phyloP scores from a whole-genome alignment of 2,797 vertebrate genomes.

The Danio tinwini region DNA sequence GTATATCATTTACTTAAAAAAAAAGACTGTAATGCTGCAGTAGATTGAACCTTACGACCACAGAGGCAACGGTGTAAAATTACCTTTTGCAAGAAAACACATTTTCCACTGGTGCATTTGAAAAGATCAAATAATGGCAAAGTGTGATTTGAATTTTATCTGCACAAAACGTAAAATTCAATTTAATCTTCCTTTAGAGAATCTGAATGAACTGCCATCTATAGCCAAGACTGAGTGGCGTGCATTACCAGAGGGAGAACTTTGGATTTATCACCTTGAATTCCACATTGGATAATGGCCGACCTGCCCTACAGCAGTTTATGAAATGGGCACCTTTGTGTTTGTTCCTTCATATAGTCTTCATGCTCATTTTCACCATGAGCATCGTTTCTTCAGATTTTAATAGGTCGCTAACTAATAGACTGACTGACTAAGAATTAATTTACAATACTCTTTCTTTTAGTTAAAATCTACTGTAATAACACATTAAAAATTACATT shows the following conservation, averaged over 20 bases:
- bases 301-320: constrained; percentile 21
- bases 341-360: constrained; percentile 24
- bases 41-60: constrained; percentile 21
- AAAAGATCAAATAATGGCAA: constrained; percentile 48
- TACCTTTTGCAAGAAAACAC: constrained; percentile 41
- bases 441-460: constrained; percentile 21
- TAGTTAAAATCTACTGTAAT: neutral
- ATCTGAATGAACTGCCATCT: constrained; percentile 27
- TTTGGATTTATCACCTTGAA: constrained; percentile 19
- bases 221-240: constrained; percentile 23
- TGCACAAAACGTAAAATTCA: constrained; percentile 36
- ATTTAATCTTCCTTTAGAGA: constrained; percentile 48
- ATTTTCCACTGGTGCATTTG: constrained; percentile 42
- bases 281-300: constrained; percentile 33
- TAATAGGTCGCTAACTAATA: constrained; percentile 19
- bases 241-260: constrained; percentile 5
- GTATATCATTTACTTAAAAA: constrained; percentile 23
- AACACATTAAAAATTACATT: neutral
- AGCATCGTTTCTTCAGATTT: neutral
- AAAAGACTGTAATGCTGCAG: neutral
- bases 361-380: constrained; percentile 16
- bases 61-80: constrained; percentile 4
- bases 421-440: constrained; percentile 5
- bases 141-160: constrained; percentile 49
- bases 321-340: constrained; percentile 28